Conservation (phyloP, 2,797 vertebrate species). For the Sylvilagus floridanus region DNA sequence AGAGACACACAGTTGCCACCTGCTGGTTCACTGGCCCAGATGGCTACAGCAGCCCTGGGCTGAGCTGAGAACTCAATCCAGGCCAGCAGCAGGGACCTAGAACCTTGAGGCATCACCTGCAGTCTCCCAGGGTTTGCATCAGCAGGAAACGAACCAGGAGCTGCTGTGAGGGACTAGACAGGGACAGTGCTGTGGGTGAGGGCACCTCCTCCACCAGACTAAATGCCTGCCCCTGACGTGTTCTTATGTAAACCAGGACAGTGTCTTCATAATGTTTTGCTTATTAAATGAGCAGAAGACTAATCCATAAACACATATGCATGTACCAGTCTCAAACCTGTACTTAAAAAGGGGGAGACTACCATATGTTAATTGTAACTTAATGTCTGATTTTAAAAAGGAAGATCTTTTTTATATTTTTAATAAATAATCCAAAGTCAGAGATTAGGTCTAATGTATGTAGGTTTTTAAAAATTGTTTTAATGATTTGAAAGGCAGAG, state of each 20-base stretch:
- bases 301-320: not conserved
- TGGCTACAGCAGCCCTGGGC: no score
- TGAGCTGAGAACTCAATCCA: no score
- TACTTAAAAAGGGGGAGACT: not conserved
- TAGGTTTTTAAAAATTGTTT: not conserved
- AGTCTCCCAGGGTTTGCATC: no score
- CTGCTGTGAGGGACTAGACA: no score
- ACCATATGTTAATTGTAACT: not conserved
- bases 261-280: not conserved
- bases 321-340: constrained; percentile 6
- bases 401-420: not conserved
- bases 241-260: not conserved
- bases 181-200: no score
- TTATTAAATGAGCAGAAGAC: not conserved
- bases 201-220: no score
- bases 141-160: no score
- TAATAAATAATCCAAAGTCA: not conserved
- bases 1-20: no score
- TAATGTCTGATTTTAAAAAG: not conserved
- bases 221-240: no score
- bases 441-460: not conserved
- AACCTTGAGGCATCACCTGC: no score
- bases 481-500: not conserved
- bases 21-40: no score
- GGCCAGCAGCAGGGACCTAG: no score